A percentile compares a stretch with the other conserved stretches of the same genome.
phyloP scores from a whole-genome alignment of 2,113 vertebrate species.

The Smithornis capensis region DNA sequence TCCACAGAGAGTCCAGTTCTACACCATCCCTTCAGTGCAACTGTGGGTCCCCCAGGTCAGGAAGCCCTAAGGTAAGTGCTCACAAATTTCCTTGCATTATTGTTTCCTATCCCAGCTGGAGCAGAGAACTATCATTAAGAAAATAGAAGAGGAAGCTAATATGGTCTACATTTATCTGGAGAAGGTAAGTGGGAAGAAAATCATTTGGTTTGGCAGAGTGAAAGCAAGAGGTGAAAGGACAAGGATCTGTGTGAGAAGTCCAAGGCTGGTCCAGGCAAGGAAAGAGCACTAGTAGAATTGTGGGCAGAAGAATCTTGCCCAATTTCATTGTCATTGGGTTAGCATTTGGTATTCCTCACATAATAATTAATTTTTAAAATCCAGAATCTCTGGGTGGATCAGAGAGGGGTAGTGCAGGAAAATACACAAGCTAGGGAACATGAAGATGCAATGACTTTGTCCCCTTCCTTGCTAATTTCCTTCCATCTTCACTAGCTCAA shows the following conservation, averaged over 20 bases:
- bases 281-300: neutral
- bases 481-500: constrained; percentile 30
- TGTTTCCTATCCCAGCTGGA: constrained; percentile 55
- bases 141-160: constrained; percentile 47
- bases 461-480: neutral
- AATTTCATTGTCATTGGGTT: neutral
- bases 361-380: neutral
- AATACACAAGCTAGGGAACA: neutral
- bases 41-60: neutral
- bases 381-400: neutral
- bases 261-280: neutral
- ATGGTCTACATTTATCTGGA: constrained; percentile 70
- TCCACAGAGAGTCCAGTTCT: neutral
- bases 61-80: neutral
- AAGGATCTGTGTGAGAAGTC: neutral
- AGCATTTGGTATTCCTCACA: neutral
- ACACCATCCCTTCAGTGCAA: neutral
- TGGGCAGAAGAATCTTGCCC: neutral
- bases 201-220: neutral
- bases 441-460: neutral
- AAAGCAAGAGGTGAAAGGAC: neutral
- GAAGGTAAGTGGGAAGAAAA: constrained; percentile 46
- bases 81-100: neutral
- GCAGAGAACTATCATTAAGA: constrained; percentile 55
- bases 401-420: neutral